Conservation (phyloP, 1,140 invertebrate genomes). For the Drosophila gunungcola region DNA sequence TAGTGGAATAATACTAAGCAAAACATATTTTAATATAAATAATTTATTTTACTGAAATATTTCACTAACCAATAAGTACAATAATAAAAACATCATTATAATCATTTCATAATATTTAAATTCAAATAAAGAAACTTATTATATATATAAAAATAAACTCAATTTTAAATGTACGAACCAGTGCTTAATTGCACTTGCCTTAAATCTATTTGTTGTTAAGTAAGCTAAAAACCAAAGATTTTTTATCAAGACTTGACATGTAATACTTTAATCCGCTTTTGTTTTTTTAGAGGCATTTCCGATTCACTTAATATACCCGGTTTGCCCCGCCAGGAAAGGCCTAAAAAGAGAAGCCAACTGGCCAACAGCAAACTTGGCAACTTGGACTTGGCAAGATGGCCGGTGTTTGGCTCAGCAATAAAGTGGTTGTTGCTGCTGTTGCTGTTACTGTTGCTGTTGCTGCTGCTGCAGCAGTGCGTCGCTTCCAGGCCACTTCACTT, state of each 20-base stretch:
- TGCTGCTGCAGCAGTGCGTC: constrained; percentile 35
- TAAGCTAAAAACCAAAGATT: not conserved
- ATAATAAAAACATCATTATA: no score
- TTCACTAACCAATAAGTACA: no score
- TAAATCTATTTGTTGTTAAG: no score
- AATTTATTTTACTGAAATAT: no score
- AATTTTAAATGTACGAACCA: no score
- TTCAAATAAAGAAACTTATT: no score
- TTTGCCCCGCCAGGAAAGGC: not conserved
- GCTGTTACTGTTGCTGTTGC: constrained; percentile 22
- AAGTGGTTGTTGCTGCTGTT: constrained; percentile 30
- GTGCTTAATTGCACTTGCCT: no score
- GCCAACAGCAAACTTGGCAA: constrained; percentile 35
- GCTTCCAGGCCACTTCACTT: constrained; percentile 79
- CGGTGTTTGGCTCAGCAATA: constrained; percentile 51
- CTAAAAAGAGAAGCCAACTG: constrained; percentile 11
- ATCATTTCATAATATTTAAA: no score
- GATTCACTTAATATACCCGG: constrained; percentile 6
- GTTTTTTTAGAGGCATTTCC: constrained; percentile 5
- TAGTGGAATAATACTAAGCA: no score
- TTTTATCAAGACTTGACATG: not conserved
- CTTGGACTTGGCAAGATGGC: constrained; percentile 57
- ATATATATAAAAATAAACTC: no score
- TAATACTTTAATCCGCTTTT: constrained; percentile 1
- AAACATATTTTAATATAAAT: no score